Evolutionary conservation across 2,888 invertebrate genomes (phyloP).

Genomic region (Pycnomerus fuliginosus): DNA sequence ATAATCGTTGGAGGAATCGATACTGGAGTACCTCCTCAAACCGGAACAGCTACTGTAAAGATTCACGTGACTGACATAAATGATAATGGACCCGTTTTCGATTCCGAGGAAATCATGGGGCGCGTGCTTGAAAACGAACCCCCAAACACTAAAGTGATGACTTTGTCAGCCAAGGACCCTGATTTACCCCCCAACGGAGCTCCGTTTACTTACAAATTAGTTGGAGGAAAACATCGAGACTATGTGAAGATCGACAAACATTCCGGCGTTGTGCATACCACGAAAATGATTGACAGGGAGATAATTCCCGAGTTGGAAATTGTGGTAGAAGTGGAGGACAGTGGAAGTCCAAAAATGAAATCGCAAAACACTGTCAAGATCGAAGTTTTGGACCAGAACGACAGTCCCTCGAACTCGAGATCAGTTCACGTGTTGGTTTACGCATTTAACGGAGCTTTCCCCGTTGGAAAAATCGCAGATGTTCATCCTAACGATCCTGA

Average conservation of each 20-base stretch:
- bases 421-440: conserved; percentile 79
- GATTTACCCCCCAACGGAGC: conserved; percentile 89
- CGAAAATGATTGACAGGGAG: conserved; percentile 80
- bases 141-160: conserved; percentile 78
- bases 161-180: conserved; percentile 83
- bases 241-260: conserved; percentile 76
- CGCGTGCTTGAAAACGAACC: conserved; percentile 86
- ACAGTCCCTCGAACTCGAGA: conserved; percentile 83
- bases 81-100: conserved; percentile 88
- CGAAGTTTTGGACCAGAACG: conserved; percentile 83
- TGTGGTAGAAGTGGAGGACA: conserved; percentile 83
- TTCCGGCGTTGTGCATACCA: conserved; percentile 78
- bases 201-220: conserved; percentile 79
- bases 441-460: conserved; percentile 73
- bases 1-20: conserved; percentile 85
- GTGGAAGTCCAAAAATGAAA: conserved; percentile 79
- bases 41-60: conserved; percentile 83
- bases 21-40: conserved; percentile 85
- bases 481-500: conserved; percentile 92
- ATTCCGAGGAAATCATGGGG: conserved; percentile 68
- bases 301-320: conserved; percentile 71
- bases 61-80: conserved; percentile 85
- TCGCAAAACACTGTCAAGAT: conserved; percentile 77
- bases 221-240: conserved; percentile 77
- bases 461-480: conserved; percentile 83